phyloP scores from a whole-genome alignment of 2,888 invertebrate species.

The Theodoxus fluviatilis region DNA sequence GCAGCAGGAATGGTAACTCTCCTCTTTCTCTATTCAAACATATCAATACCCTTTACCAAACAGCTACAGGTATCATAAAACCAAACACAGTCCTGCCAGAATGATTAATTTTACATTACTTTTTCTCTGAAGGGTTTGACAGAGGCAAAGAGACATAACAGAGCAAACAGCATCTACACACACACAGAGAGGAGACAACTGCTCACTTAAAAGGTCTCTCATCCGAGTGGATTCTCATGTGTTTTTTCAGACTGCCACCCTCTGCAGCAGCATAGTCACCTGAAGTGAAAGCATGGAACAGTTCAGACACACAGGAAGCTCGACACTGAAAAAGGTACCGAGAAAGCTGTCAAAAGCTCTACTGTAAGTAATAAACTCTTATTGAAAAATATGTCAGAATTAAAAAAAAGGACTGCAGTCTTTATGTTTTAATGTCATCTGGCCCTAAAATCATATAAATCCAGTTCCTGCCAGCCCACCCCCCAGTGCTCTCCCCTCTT shows the following conservation, averaged over 20 bases:
- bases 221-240: slow-evolving; percentile 68
- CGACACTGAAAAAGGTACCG: not conserved
- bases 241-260: slow-evolving; percentile 67
- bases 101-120: not conserved
- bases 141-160: too few relatives aligned
- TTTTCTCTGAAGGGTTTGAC: too few relatives aligned
- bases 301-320: too few relatives aligned
- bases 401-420: not conserved
- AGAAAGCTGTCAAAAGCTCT: not conserved
- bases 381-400: not conserved
- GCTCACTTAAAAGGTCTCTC: slow-evolving; percentile 68
- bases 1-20: too few relatives aligned
- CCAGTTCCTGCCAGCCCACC: too few relatives aligned
- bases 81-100: not conserved
- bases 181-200: too few relatives aligned
- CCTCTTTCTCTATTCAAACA: too few relatives aligned
- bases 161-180: too few relatives aligned
- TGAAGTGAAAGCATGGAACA: slow-evolving; percentile 27
- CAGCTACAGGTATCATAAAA: not conserved
- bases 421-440: too few relatives aligned
- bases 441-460: too few relatives aligned
- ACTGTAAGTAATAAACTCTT: not conserved
- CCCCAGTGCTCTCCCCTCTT: too few relatives aligned
- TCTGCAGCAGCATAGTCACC: slow-evolving; percentile 64
- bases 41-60: too few relatives aligned